Percentiles rank a stretch among this genome's conserved stretches.
Conservation (phyloP, 2,113 vertebrate species). For the Anolis carolinensis region DNA sequence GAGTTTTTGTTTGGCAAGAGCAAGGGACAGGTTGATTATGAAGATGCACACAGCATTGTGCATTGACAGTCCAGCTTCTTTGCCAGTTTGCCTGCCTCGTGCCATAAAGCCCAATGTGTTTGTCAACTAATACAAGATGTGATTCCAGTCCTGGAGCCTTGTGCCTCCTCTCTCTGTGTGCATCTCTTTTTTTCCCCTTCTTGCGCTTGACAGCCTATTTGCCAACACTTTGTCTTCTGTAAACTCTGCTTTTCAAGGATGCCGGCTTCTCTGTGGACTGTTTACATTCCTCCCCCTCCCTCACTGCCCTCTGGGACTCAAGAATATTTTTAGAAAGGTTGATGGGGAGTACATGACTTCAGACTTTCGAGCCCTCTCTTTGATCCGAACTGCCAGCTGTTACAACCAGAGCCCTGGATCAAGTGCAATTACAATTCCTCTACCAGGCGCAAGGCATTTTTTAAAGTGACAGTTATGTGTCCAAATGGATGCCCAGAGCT, state of each 20-base stretch:
- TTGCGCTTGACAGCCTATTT: neutral
- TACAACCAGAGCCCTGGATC: too few relatives aligned
- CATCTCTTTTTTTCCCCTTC: neutral
- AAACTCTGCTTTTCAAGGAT: neutral
- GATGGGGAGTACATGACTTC: neutral
- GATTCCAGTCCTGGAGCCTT: neutral
- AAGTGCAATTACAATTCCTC: neutral
- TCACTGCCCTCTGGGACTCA: rapidly evolving
- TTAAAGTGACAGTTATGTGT: too few relatives aligned
- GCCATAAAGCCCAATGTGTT: neutral
- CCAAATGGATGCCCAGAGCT: too few relatives aligned
- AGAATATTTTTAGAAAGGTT: neutral
- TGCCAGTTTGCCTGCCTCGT: neutral
- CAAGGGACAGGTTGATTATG: too few relatives aligned
- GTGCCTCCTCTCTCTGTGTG: neutral
- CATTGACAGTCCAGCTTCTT: too few relatives aligned
- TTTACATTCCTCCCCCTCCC: neutral
- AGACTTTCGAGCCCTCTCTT: neutral
- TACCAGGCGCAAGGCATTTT: too few relatives aligned
- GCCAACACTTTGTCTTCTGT: neutral
- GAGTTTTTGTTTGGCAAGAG: too few relatives aligned
- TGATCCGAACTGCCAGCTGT: neutral
- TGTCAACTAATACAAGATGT: neutral
- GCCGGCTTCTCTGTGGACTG: too few relatives aligned
- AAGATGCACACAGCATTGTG: too few relatives aligned